Conservation (phyloP, 2,113 vertebrate genomes). For the Sitta europaea region DNA sequence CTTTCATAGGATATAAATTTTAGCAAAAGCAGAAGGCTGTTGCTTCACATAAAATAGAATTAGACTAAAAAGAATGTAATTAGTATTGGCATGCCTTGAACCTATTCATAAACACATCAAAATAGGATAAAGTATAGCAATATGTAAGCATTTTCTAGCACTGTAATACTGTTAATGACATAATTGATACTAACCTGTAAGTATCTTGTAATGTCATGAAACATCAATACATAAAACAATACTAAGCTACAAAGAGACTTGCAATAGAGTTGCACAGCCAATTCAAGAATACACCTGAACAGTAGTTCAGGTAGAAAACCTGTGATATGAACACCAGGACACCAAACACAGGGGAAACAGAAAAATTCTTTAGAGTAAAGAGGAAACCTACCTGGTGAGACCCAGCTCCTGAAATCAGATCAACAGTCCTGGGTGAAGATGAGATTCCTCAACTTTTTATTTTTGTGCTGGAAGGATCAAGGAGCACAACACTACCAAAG, state of each 20-base stretch:
- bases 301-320: not conserved
- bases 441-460: not conserved
- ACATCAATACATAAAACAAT: not conserved
- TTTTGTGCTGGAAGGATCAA: not conserved
- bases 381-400: not conserved
- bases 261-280: not conserved
- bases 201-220: not conserved
- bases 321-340: accelerated
- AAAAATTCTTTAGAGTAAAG: not conserved
- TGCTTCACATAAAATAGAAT: not conserved
- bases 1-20: not conserved
- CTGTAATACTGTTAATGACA: not conserved
- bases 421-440: not conserved
- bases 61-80: not conserved
- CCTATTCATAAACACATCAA: not conserved
- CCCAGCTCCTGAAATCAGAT: not conserved
- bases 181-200: not conserved
- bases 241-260: not conserved
- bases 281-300: not conserved
- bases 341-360: not conserved
- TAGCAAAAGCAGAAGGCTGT: not conserved
- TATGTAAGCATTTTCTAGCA: not conserved
- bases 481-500: not conserved
- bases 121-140: not conserved
- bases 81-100: not conserved